These are phyloP conservation scores for Drosophila nasuta DNA, from an alignment of 1,140 invertebrate genomes.

Conservation along the genomic window DNA sequence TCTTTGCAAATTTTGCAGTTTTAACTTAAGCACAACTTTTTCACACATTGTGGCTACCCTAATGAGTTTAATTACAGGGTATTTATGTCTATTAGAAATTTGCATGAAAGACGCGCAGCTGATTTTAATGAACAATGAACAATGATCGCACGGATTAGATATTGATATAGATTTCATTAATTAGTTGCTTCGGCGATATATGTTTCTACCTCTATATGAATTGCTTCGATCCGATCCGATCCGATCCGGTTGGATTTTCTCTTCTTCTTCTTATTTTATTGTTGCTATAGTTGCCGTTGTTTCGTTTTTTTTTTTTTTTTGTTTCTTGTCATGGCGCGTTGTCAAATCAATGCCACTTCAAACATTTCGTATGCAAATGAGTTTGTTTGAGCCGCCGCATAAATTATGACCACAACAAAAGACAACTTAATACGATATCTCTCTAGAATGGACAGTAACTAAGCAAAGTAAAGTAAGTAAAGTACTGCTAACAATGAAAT, in stretches of 20 bases:
- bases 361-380: constrained; percentile 79
- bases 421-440: constrained; percentile 58
- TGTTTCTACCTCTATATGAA: constrained; percentile 23
- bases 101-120: constrained; percentile 39
- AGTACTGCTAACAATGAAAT: too few relatives aligned
- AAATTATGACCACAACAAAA: constrained; percentile 73
- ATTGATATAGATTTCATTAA: constrained; percentile 78
- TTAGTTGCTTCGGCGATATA: constrained; percentile 53
- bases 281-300: background rate
- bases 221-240: constrained; percentile 43
- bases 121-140: constrained; percentile 51
- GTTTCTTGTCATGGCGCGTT: constrained; percentile 47
- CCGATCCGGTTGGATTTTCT: constrained; percentile 37
- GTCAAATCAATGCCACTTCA: constrained; percentile 80
- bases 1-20: background rate
- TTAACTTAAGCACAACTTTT: background rate
- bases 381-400: constrained; percentile 62
- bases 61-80: constrained; percentile 12
- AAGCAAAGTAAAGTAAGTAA: too few relatives aligned
- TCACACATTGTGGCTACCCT: too few relatives aligned
- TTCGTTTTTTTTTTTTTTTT: constrained; percentile 9
- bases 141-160: constrained; percentile 68
- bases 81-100: constrained; percentile 17
- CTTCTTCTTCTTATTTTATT: too few relatives aligned
- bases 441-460: too few relatives aligned